These are phyloP conservation scores for Habrosyne pyritoides DNA, from an alignment of 2,888 invertebrate genomes.

Conservation along the genomic window DNA sequence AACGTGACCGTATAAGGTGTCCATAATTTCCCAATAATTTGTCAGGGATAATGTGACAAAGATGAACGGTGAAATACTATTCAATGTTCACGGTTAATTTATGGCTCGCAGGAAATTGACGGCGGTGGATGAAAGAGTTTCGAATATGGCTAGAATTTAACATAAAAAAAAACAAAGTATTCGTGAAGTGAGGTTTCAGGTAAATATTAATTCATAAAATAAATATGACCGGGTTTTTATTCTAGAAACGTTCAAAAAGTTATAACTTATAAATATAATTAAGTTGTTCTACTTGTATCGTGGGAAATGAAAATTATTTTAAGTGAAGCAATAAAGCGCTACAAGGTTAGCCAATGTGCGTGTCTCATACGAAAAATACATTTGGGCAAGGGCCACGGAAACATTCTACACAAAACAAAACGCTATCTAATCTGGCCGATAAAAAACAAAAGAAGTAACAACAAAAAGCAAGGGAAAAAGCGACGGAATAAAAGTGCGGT, in stretches of 20 bases:
- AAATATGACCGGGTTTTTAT: background rate
- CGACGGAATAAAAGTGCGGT: constrained; percentile 53
- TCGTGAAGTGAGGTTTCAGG: too few relatives aligned
- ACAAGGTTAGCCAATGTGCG: background rate
- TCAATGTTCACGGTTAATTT: constrained; percentile 64
- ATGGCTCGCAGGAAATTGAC: constrained; percentile 50
- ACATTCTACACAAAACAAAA: constrained; percentile 43
- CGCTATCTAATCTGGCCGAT: constrained; percentile 47
- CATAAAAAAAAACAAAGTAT: too few relatives aligned
- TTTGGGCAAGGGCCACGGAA: constrained; percentile 22
- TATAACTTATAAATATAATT: background rate
- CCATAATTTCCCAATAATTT: constrained; percentile 75
- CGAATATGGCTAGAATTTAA: constrained; percentile 30
- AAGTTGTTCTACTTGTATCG: background rate
- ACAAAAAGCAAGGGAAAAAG: constrained; percentile 32
- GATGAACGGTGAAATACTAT: constrained; percentile 64
- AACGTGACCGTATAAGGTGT: constrained; percentile 77
- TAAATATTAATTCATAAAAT: too few relatives aligned
- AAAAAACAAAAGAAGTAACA: constrained; percentile 36
- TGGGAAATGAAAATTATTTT: constrained; percentile 3
- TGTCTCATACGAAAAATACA: constrained; percentile 5
- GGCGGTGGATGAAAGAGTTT: constrained; percentile 37
- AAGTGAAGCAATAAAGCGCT: background rate
- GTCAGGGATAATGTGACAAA: constrained; percentile 71
- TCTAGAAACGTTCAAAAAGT: background rate